These are phyloP conservation scores for Ginglymostoma cirratum DNA, from an alignment of 2,113 vertebrate species.

Conservation along the genomic window DNA sequence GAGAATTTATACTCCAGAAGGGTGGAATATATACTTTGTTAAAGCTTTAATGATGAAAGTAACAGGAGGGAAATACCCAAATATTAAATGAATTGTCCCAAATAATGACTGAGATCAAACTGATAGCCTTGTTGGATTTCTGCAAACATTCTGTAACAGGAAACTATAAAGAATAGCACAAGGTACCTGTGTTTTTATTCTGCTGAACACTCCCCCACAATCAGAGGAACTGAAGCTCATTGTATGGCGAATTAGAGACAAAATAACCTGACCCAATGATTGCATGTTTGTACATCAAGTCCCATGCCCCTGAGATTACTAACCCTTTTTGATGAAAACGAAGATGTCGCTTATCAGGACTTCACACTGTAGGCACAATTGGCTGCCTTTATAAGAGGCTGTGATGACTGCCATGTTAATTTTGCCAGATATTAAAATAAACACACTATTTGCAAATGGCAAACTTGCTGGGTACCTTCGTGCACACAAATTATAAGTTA, in stretches of 20 bases:
- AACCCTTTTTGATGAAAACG: not conserved
- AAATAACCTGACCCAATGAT: not conserved
- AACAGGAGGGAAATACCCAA: not conserved
- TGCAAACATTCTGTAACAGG: not conserved
- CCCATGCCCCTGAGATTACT: not conserved
- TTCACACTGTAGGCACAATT: not conserved
- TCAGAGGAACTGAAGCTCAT: not conserved
- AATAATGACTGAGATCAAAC: not conserved
- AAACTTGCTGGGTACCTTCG: not conserved
- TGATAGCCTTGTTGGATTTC: not conserved
- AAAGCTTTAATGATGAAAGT: not conserved
- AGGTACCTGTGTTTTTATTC: not conserved
- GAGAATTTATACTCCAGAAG: not conserved
- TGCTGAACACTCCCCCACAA: not conserved
- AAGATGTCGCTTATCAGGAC: not conserved
- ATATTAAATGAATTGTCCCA: not conserved
- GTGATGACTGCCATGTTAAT: not conserved
- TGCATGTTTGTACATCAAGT: slow-evolving; percentile 8
- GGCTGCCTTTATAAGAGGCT: not conserved
- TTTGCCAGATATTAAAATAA: not conserved
- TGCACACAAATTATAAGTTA: not conserved
- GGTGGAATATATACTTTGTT: not conserved
- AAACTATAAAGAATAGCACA: not conserved
- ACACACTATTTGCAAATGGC: not conserved
- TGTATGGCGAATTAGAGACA: not conserved